A percentile compares a stretch with the other conserved stretches of the same genome.
phyloP scores from a whole-genome alignment of 1,140 invertebrate genomes.

The Belonocnema kinseyi region DNA sequence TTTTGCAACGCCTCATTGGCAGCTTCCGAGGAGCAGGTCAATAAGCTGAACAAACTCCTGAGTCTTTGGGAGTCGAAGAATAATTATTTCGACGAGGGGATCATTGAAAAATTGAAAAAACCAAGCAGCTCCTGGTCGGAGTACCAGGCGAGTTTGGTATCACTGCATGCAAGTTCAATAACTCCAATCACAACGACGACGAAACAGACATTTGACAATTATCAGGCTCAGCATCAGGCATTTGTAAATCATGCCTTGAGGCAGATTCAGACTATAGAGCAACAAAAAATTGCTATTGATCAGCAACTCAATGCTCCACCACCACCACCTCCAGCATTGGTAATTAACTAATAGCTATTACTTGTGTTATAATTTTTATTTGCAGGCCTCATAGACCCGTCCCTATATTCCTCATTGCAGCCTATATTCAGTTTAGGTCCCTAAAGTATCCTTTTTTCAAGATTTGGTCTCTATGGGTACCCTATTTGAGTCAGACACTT shows the following conservation, averaged over 20 bases:
- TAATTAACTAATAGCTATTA: conserved; percentile 40
- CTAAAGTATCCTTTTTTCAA: too few species aligned
- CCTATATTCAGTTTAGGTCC: too few species aligned
- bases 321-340: conserved; percentile 61
- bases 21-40: conserved; percentile 89
- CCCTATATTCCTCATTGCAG: too few species aligned
- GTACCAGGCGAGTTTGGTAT: conserved; percentile 88
- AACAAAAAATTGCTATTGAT: conserved; percentile 86
- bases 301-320: conserved; percentile 77
- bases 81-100: conserved; percentile 91
- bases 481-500: too few species aligned
- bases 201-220: conserved; percentile 86
- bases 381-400: too few species aligned
- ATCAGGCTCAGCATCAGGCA: conserved; percentile 95
- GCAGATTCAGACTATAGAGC: conserved; percentile 89
- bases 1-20: conserved; percentile 93
- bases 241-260: conserved; percentile 94
- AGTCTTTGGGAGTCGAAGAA: conserved; percentile 97
- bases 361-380: neutral
- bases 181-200: conserved; percentile 84
- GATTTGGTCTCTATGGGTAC: too few species aligned
- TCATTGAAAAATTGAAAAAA: conserved; percentile 89
- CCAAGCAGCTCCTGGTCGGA: conserved; percentile 87
- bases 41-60: conserved; percentile 93
- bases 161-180: conserved; percentile 85